Conservation (phyloP, 2,797 vertebrate species). For the Falco peregrinus region DNA sequence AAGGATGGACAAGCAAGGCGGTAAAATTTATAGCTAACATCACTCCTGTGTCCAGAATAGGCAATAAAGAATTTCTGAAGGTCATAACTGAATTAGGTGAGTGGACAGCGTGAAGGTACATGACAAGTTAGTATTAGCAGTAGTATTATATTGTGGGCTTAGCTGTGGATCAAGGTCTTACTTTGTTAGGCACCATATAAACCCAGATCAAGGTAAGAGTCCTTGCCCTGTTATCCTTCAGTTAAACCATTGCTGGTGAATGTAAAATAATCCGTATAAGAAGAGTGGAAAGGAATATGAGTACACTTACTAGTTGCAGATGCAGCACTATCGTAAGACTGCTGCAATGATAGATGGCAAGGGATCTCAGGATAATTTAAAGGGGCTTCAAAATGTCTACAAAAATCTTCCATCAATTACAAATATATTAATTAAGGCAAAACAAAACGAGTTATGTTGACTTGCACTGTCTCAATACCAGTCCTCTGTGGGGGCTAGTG, state of each 20-base stretch:
- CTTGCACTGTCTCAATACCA: background rate
- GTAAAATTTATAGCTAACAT: slow-evolving; percentile 52
- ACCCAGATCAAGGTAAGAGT: slow-evolving; percentile 28
- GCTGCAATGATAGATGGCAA: background rate
- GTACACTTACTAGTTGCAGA: background rate
- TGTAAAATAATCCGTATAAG: background rate
- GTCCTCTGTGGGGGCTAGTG: background rate
- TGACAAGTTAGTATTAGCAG: slow-evolving; percentile 26
- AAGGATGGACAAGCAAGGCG: background rate
- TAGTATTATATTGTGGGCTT: slow-evolving; percentile 35
- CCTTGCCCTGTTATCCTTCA: slow-evolving; percentile 40
- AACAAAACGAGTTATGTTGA: background rate
- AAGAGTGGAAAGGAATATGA: background rate
- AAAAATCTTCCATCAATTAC: background rate
- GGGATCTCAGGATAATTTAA: background rate
- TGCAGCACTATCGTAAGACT: background rate
- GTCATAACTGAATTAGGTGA: slow-evolving; percentile 18
- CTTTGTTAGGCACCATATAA: slow-evolving; percentile 42
- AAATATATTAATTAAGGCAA: background rate
- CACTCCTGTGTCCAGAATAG: slow-evolving; percentile 17
- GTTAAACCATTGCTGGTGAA: background rate
- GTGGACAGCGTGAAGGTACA: background rate
- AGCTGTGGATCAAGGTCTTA: slow-evolving; percentile 55
- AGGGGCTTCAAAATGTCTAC: background rate
- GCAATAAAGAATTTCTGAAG: slow-evolving; percentile 58